Percentiles rank a stretch among this genome's conserved stretches.
These are phyloP conservation scores for Ceratoteleas bidentatus DNA, from an alignment of 1,140 invertebrate genomes.

Conservation along the genomic window DNA sequence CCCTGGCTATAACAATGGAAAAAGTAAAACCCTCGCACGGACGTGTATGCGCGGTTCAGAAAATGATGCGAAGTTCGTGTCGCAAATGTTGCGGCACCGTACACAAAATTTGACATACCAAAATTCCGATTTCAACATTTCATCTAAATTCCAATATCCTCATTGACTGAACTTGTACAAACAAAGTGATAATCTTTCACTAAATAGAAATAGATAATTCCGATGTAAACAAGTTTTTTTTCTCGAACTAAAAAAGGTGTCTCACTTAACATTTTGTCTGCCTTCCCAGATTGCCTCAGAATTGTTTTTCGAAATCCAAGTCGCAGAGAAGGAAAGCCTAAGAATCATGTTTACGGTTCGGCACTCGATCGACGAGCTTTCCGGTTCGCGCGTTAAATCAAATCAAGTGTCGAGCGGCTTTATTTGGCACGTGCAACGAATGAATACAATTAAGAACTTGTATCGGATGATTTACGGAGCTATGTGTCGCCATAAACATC, in stretches of 20 bases:
- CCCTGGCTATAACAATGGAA: constrained; percentile 69
- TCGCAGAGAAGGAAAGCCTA: not conserved
- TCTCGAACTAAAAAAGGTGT: no score
- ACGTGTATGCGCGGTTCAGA: constrained; percentile 10
- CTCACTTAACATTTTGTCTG: no score
- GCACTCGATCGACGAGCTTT: constrained; percentile 16
- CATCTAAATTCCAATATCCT: no score
- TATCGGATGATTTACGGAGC: constrained; percentile 49
- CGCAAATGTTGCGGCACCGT: not conserved
- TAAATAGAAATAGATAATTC: no score
- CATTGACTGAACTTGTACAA: no score
- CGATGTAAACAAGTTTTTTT: no score
- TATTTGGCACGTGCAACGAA: constrained; percentile 51
- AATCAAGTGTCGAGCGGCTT: constrained; percentile 36
- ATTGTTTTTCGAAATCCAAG: no score
- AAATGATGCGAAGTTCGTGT: constrained; percentile 11
- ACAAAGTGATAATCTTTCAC: no score
- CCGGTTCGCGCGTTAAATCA: constrained; percentile 34
- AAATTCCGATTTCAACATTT: not conserved
- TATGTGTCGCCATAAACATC: constrained; percentile 52
- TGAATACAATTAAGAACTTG: constrained; percentile 56
- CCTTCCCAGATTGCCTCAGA: no score
- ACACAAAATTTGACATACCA: not conserved
- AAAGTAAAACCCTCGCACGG: constrained; percentile 32
- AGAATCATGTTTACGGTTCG: not conserved